These are phyloP conservation scores for Channa striata DNA, from an alignment of 2,797 vertebrate genomes.

Conservation along the genomic window DNA sequence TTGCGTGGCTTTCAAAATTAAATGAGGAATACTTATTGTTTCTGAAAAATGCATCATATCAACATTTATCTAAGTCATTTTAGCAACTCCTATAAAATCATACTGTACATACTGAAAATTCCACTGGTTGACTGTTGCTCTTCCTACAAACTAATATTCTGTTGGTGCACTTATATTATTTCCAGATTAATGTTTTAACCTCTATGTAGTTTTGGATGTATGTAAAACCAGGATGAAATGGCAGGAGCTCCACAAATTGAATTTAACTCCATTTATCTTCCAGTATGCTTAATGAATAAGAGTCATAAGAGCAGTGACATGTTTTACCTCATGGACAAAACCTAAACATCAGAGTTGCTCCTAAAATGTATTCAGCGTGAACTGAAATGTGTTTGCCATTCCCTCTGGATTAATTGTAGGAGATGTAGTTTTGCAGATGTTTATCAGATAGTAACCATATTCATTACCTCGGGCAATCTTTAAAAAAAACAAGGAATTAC, in stretches of 20 bases:
- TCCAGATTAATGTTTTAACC: conserved; percentile 1
- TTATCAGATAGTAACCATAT: conserved; percentile 7
- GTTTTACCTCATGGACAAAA: conserved; percentile 10
- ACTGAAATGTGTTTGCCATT: conserved; percentile 14
- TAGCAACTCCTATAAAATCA: neutral
- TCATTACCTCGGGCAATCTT: conserved; percentile 8
- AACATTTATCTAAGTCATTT: neutral
- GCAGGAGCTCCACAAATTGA: conserved; percentile 22
- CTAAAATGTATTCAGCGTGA: conserved; percentile 3
- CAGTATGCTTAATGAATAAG: neutral
- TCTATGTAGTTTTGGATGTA: conserved; percentile 4
- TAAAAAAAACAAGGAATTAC: conserved; percentile 15
- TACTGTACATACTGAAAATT: neutral
- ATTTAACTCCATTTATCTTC: conserved; percentile 20
- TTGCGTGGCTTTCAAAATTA: too few relatives aligned
- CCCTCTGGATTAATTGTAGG: conserved; percentile 10
- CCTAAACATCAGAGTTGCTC: conserved; percentile 20
- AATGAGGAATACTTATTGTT: too few relatives aligned
- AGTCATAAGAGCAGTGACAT: conserved; percentile 18
- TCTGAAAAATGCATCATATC: too few relatives aligned
- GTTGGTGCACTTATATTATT: neutral
- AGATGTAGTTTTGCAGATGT: conserved; percentile 31
- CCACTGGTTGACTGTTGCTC: too few relatives aligned
- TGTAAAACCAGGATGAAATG: conserved; percentile 25
- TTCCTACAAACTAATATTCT: neutral